Base-by-base conservation (phyloP, 2,888 invertebrate species). In the Phania funesta region DNA sequence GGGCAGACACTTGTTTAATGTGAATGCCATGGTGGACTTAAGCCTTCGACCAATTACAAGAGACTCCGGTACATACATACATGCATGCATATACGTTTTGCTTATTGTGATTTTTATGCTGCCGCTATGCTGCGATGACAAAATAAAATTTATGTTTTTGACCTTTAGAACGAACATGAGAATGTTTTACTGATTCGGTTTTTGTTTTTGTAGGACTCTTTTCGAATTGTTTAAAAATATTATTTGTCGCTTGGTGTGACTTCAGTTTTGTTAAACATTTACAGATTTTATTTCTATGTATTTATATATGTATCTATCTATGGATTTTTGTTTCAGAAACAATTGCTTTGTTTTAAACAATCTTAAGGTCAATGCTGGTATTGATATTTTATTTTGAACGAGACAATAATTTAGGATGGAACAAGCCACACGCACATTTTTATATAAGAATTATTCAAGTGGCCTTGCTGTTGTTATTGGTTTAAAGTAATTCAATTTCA, bases 151-250 rank as follows among this genome's bases (percentile, higher is more conserved):
- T 78, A 82, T 82, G 77, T 64, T 58, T 78, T 16, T 74, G 56
- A 74, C 82, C 82, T 82, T 78, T 82, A 68, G 64, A 82, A 70
- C 29, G 64, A 82, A 70, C 29, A 70, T 64, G 74, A 78, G 38
- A 80, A 54, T 64, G 60, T 76, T 74, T 60, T 38, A 18, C n/a
- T 48, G 22, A 16, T 24, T 3, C 3, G 24, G 5, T 58, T 11
- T 54, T 41, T 29, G 54, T 74, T 22, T 26, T 75, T 50, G 24
- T 52, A 46, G 22, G 52, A 62, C 62, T 24, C 24, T 62, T 32
- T 62, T 29, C 18, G 52, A 62, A 70, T 62, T 20, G 46, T 32
- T 68, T 1, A 60, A 68, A 52, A 41, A 52, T 46, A 58, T 24
- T 71, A n/a, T 46, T 26, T 68, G 52, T 58, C 56, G 13, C 26